Evolutionary conservation across 2,888 invertebrate genomes (phyloP).

Genomic region (Acleris literana): DNA sequence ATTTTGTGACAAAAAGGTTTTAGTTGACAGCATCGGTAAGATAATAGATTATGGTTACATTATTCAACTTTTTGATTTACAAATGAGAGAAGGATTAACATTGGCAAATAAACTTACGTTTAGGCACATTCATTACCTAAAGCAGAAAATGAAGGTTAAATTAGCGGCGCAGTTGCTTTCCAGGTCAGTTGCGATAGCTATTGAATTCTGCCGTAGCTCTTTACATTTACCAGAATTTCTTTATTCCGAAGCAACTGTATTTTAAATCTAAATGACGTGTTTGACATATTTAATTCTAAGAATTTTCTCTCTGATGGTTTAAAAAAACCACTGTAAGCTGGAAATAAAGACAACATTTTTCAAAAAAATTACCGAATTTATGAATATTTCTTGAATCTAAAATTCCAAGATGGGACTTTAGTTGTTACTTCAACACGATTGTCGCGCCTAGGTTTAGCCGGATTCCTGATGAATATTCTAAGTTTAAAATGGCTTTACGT

Average conservation of each 20-base stretch:
- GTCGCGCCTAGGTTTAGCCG: constrained; percentile 7
- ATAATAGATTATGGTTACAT: too few species aligned
- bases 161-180: not conserved
- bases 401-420: constrained; percentile 1
- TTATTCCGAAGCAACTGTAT: constrained; percentile 15
- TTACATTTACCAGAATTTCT: constrained; percentile 9
- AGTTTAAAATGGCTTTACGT: constrained; percentile 1
- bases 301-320: not conserved
- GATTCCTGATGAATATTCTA: constrained; percentile 6
- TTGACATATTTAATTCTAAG: constrained; percentile 13
- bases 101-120: too few species aligned
- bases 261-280: constrained; percentile 8
- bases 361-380: not conserved
- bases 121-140: too few species aligned
- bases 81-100: too few species aligned
- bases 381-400: constrained; percentile 1
- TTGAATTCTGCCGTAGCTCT: constrained; percentile 9
- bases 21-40: too few species aligned
- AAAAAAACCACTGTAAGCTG: not conserved
- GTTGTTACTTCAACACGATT: constrained; percentile 9
- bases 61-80: too few species aligned
- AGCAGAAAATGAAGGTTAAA: constrained; percentile 1
- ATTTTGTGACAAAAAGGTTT: too few species aligned
- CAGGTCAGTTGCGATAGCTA: constrained; percentile 1
- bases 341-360: constrained; percentile 4